phyloP scores from a whole-genome alignment of 2,113 vertebrate species.

The Gymnarchus niloticus region DNA sequence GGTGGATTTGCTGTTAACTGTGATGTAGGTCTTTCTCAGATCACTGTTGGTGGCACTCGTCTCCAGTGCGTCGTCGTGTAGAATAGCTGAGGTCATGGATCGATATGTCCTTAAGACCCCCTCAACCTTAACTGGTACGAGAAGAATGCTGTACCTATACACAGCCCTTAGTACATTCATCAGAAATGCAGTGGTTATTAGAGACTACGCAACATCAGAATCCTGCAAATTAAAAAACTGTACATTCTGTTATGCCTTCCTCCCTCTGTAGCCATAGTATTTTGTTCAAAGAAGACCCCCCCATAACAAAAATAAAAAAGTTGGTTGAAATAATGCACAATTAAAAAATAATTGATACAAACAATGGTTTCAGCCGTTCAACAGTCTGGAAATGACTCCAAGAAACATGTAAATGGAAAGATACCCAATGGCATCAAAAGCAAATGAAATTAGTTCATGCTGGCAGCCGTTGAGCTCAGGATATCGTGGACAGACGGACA shows the following conservation, averaged over 20 bases:
- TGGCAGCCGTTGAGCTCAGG: background rate
- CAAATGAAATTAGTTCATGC: background rate
- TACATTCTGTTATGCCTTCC: background rate
- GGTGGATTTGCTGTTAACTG: background rate
- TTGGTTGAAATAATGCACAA: background rate
- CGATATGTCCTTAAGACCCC: background rate
- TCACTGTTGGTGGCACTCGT: background rate
- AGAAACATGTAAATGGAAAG: background rate
- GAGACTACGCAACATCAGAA: background rate
- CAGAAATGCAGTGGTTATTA: background rate
- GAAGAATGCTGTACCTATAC: background rate
- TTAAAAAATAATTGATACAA: background rate
- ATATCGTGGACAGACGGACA: background rate
- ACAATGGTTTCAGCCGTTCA: background rate
- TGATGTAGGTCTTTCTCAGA: background rate
- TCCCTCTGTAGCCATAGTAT: background rate
- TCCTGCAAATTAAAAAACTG: background rate
- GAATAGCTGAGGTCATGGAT: background rate
- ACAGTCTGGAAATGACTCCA: background rate
- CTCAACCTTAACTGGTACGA: background rate
- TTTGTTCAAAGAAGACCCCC: background rate
- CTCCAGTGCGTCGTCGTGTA: background rate
- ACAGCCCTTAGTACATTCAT: constrained; percentile 14
- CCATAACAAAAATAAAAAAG: background rate
- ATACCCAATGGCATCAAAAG: background rate